A percentile compares a stretch with the other conserved stretches of the same genome.
Conservation (phyloP, 1,140 invertebrate species). For the Drosophila azteca region DNA sequence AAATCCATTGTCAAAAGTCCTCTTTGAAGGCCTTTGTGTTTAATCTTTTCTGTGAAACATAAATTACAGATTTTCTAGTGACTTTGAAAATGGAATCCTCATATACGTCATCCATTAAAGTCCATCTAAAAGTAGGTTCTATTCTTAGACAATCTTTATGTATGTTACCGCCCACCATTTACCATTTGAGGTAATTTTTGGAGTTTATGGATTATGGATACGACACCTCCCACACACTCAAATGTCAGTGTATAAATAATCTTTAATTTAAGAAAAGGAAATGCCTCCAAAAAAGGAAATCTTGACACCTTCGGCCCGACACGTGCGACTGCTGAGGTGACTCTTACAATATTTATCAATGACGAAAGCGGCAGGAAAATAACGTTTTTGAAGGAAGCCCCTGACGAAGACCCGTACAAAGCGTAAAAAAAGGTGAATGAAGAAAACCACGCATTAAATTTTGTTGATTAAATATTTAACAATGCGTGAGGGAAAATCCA, state of each 20-base stretch:
- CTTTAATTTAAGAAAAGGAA: constrained; percentile 33
- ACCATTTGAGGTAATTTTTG: neutral
- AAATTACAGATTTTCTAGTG: too few species aligned
- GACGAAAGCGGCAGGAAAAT: constrained; percentile 34
- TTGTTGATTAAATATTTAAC: constrained; percentile 73
- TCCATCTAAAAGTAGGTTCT: too few species aligned
- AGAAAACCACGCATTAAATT: constrained; percentile 42
- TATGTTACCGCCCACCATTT: neutral
- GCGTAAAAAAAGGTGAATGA: neutral
- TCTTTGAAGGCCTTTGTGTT: too few species aligned
- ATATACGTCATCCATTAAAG: too few species aligned
- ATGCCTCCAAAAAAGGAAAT: constrained; percentile 14
- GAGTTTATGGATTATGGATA: neutral
- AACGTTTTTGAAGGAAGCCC: neutral
- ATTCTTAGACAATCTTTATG: too few species aligned
- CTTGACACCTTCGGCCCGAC: constrained; percentile 39
- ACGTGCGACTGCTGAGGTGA: constrained; percentile 17
- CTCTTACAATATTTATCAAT: constrained; percentile 42
- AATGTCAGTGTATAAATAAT: constrained; percentile 37
- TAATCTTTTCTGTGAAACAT: too few species aligned
- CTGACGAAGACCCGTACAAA: neutral
- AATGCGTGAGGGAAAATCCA: constrained; percentile 33
- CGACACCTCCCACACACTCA: neutral
- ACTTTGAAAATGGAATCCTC: too few species aligned
- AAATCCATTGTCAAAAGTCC: too few species aligned